phyloP scores from a whole-genome alignment of 2,888 invertebrate genomes.

The Tenthredo scrophulariae region DNA sequence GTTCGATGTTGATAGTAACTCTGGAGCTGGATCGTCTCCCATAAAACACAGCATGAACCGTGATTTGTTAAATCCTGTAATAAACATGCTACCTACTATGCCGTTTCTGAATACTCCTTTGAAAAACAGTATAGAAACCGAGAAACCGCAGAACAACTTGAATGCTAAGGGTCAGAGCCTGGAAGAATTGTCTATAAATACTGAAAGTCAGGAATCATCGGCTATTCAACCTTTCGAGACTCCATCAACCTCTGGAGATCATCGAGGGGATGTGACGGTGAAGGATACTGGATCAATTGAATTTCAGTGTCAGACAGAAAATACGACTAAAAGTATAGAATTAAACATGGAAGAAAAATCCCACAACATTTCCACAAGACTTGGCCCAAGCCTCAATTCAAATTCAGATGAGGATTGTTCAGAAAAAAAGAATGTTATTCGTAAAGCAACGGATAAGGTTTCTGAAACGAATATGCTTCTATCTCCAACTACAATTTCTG shows the following conservation, averaged over 20 bases:
- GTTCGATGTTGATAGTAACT: constrained; percentile 14
- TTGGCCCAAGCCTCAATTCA: not conserved
- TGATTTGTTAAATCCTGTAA: constrained; percentile 65
- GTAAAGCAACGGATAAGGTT: not conserved
- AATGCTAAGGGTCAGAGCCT: not conserved
- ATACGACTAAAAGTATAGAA: not conserved
- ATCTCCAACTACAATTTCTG: constrained; percentile 1
- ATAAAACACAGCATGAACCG: constrained; percentile 3
- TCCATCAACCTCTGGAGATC: constrained; percentile 17
- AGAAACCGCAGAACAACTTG: not conserved
- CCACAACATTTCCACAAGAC: not conserved
- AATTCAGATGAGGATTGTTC: not conserved
- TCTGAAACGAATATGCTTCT: not conserved
- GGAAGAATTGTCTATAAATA: not conserved
- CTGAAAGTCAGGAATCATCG: not conserved
- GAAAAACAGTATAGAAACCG: not conserved
- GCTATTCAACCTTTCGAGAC: not conserved
- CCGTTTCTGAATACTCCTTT: constrained; percentile 51
- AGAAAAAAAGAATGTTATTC: not conserved
- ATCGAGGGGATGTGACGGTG: not conserved
- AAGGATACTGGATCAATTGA: not conserved
- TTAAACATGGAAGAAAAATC: not conserved
- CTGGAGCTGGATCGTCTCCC: constrained; percentile 18
- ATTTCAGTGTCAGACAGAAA: not conserved
- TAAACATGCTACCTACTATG: constrained; percentile 68